Base-by-base conservation (phyloP, 2,113 vertebrate species). In the Centropus unirufus region DNA sequence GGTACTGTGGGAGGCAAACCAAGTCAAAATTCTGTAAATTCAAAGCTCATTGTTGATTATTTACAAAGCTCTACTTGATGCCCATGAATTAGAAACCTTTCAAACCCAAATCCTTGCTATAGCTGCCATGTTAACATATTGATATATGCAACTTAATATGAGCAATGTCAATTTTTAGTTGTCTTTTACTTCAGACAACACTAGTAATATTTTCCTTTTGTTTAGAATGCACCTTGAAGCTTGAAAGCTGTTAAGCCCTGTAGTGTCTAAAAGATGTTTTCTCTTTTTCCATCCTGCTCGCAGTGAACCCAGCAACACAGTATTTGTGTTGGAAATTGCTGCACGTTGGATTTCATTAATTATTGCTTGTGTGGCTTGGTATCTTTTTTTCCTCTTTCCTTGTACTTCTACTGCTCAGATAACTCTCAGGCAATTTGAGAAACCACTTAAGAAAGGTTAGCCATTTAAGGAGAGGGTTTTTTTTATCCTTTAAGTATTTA, bases 401-500 rank as follows among this genome's bases (percentile, higher is more conserved):
- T 78, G 24, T 39, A 14, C 36, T 92, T 92, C 18, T 73, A 18
- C 57, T 67, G 58, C 76, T 78, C 49, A 94, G 81, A 81, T 89
- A 75, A 76, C 46, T 87, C 84, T 18, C 27, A 61, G 27, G 49
- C 67, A 67, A 92, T 91, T 95, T 63, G 83, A 64, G 62, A 85
- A 91, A 87, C 72, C 51, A 19, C 39, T 81, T 82, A 82, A 59
- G 59, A 87, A 93, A 81, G n/a, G 70, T 49, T 91, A 94, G 21
- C 59, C 26, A 63, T 82, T 92, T 73, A 88, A 94, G 49, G n/a
- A 54, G 20, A 19, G 12, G 12, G 0, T 1, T 39, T 76, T 82
- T 83, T 63, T 91, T 95, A 73, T 87, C 77, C 61, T 94, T 79
- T 84, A 78, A 75, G 34, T 59, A 79, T 88, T 94, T 95, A 82